Evolutionary conservation across 2,888 invertebrate species (phyloP).

Genomic region (Dicranocentrus wangi): DNA sequence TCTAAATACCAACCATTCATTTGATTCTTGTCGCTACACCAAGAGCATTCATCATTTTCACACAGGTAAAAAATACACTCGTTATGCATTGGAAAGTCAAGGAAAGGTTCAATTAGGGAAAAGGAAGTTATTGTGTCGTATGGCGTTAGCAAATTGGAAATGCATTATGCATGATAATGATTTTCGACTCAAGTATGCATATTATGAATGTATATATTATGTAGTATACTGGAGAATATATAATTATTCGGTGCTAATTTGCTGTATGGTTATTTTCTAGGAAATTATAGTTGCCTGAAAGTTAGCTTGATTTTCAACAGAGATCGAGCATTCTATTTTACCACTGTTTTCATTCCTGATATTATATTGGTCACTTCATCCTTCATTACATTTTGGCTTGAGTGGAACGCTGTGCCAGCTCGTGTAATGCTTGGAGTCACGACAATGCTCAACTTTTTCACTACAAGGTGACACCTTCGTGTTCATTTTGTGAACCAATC

Average conservation of each 20-base stretch:
- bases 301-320: conserved; percentile 94
- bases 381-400: conserved; percentile 97
- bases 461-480: conserved; percentile 79
- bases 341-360: conserved; percentile 96
- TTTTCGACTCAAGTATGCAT: too few species aligned
- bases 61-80: conserved; percentile 39
- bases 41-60: conserved; percentile 51
- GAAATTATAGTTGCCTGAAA: conserved; percentile 96
- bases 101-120: too few species aligned
- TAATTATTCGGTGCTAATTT: too few species aligned
- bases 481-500: too few species aligned
- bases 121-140: too few species aligned
- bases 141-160: too few species aligned
- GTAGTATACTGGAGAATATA: too few species aligned
- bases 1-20: conserved; percentile 1
- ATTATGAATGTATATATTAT: too few species aligned
- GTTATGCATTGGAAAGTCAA: too few species aligned
- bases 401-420: conserved; percentile 97
- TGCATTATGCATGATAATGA: too few species aligned
- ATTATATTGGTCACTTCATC: conserved; percentile 96
- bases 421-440: conserved; percentile 96
- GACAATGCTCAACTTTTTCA: conserved; percentile 98
- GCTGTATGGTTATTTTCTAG: conserved; percentile 77
- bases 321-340: conserved; percentile 97
- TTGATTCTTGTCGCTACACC: conserved; percentile 19